Conservation (phyloP, 2,888 invertebrate species). For the Acanthacorydalis orientalis region DNA sequence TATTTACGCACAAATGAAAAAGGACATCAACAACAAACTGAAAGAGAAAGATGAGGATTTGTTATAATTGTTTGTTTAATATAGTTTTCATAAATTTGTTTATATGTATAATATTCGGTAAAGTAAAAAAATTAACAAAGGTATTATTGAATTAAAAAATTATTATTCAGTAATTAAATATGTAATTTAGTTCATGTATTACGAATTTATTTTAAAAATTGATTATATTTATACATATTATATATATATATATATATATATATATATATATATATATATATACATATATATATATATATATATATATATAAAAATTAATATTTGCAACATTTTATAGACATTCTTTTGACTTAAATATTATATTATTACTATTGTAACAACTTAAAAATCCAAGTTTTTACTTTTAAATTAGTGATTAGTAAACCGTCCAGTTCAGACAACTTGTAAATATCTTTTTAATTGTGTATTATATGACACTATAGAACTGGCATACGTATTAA, state of each 20-base stretch:
- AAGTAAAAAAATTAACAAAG: too few species aligned
- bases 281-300: background rate
- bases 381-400: background rate
- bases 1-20: slow-evolving; percentile 59
- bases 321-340: background rate
- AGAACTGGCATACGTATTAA: too few species aligned
- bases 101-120: too few species aligned
- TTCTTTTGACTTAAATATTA: background rate
- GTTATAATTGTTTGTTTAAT: too few species aligned
- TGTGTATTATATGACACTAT: too few species aligned
- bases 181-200: too few species aligned
- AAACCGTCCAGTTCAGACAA: background rate
- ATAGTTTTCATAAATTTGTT: too few species aligned
- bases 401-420: background rate
- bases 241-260: slow-evolving; percentile 1
- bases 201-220: too few species aligned
- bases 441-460: background rate
- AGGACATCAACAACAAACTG: slow-evolving; percentile 29
- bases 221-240: background rate
- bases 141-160: too few species aligned
- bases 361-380: background rate
- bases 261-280: background rate
- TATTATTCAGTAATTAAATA: too few species aligned
- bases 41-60: slow-evolving; percentile 17
- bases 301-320: background rate